Evolutionary conservation across 1,140 invertebrate species (phyloP), one percentile per base, ranked within the genome.

Genomic region (Rhizoglyphus robini): DNA sequence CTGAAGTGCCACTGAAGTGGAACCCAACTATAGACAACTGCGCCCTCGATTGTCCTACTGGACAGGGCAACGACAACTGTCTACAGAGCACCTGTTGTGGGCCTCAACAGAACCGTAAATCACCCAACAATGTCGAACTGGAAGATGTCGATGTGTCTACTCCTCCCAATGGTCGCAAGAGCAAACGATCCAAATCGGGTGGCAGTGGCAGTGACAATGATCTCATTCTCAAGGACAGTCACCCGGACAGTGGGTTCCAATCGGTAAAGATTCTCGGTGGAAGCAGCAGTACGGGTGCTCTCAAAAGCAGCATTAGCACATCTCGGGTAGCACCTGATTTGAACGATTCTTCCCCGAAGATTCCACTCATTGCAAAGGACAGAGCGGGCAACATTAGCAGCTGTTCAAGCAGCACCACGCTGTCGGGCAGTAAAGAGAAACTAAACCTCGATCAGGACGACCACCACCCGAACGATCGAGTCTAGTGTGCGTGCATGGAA

Each of bases 21-120:
- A 27, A 3, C 20, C 3, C 36, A 11, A 41, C 36, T 18, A 11
- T 41, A 23, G 58, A 15, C 1, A 60, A 60, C 15, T 60, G 58
- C 36, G 58, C 58, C 4, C 58, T 60, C 2, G 58, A 60, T 27
- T 60, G 58, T 60, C 58, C 58, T 5, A 29, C 58, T 1, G 58
- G 58, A 27, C 58, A 32, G 15, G 58, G 58, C 29, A 13, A 23
- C 29, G 58, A 27, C 3, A 60, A 29, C 36, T 60, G 58, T 60
- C 15, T 60, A 23, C 58, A 60, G 29, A 60, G 25, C 36, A 60
- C 58, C 13, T 60, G 58, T 46, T 60, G 58, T 32, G 58, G 58
- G 13, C 58, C 58, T 5, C 58, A 60, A 46, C 58, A 60, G 29
- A 34, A 32, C 13, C 3, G 30, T 11, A 3, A 2, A 46, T 60